phyloP scores from a whole-genome alignment of 2,113 vertebrate species.

The Amblyopsis rosae region DNA sequence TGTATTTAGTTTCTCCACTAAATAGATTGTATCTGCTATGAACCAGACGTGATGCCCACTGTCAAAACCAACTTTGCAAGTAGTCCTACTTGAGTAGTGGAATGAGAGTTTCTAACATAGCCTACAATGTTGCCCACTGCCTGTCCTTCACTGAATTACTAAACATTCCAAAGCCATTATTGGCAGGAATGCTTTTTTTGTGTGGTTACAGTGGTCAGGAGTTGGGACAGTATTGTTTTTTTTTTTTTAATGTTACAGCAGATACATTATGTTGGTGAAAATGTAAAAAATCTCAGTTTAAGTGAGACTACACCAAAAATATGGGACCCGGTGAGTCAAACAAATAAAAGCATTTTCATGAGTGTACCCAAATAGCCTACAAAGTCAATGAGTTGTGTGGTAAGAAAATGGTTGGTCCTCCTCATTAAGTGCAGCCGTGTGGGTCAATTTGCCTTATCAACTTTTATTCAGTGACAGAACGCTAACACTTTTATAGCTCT shows the following conservation, averaged over 20 bases:
- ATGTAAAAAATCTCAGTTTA: not conserved
- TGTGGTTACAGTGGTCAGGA: not conserved
- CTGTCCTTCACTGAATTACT: constrained; percentile 92
- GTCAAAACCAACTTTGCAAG: no score
- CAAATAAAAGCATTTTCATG: constrained; percentile 20
- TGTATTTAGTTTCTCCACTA: no score
- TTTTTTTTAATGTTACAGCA: not conserved
- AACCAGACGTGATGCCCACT: no score
- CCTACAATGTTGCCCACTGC: constrained; percentile 95
- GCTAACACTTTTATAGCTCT: constrained; percentile 30
- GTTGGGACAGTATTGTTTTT: not conserved
- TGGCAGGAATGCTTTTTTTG: constrained; percentile 3
- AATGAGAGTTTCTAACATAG: constrained; percentile 81
- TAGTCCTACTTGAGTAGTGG: not conserved
- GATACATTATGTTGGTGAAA: not conserved
- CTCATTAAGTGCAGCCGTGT: constrained; percentile 6
- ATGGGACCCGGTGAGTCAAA: not conserved
- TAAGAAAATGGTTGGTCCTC: not conserved
- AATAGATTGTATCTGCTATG: no score
- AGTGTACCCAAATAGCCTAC: constrained; percentile 8
- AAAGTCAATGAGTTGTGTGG: not conserved
- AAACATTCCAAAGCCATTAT: constrained; percentile 33
- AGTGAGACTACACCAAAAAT: not conserved
- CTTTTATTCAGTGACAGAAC: constrained; percentile 27
- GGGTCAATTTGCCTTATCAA: constrained; percentile 11